Evolutionary conservation across 1,140 invertebrate genomes (phyloP), one percentile per base, ranked within the genome.

Genomic region (Papilio machaon): DNA sequence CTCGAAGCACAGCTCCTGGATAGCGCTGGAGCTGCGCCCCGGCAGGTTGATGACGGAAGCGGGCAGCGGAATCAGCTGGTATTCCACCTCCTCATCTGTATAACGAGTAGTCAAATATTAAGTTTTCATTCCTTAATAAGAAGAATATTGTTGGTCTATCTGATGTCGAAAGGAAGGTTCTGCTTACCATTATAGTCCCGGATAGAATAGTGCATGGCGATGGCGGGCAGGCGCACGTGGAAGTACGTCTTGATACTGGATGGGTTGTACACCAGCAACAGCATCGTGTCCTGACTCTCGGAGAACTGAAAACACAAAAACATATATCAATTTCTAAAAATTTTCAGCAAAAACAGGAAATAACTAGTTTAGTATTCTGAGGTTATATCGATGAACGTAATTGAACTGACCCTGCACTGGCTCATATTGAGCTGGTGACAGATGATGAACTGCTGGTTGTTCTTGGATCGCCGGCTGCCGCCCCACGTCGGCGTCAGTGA

Each of bases 221-320:
- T 85, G 1, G 97, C 97, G 0, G 98, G 98, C 13, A 99, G 43
- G 17, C 97, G 95, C 11, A 98, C 94, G 84, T 96, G 96, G 60
- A 96, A 94, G 13, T 95, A 95, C 0, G 97, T 95, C 49, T 95
- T 90, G 54, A 96, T 95, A 77, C 97, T 97, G 10, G 97, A 87
- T 0, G 98, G 97, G 93, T 99, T 99, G 89, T 98, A 98, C 4
- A 98, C 86, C 0, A 97, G 96, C 0, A 98, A 95, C 1, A 96
- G 90, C 88, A 98, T 97, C 82, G 95, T 91, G 80, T 96, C 90
- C 78, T 94, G 91, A 0, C 83, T 89, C 79, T 94, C 92, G 79
- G 89, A 82, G 49, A 94, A 92, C 92, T 94, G 81, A 13, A 82
- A 76, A 52, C 74, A 74, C 73, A 30, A 23, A 73, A 49, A 70